These are phyloP conservation scores for Pseudomyrmex dendroicus DNA, from an alignment of 1,140 invertebrate species.

Conservation along the genomic window DNA sequence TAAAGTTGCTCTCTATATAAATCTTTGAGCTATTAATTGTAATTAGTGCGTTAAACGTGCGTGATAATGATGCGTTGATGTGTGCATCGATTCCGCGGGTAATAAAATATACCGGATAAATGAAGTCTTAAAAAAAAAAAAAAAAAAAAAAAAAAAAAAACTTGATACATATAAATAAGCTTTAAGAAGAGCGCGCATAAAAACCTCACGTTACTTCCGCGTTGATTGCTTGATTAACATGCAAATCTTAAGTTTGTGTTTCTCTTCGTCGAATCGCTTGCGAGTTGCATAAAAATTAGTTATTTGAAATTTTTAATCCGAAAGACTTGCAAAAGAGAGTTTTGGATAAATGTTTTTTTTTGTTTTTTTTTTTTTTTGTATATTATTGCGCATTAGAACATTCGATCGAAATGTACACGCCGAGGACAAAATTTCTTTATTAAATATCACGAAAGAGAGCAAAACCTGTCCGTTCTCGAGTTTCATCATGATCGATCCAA, in stretches of 20 bases:
- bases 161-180: slow-evolving; percentile 28
- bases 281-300: neutral
- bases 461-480: slow-evolving; percentile 21
- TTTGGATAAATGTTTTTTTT: no score
- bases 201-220: slow-evolving; percentile 5
- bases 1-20: neutral
- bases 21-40: slow-evolving; percentile 51
- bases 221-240: slow-evolving; percentile 26
- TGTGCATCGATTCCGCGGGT: slow-evolving; percentile 12
- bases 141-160: no score
- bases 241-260: neutral
- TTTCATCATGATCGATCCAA: slow-evolving; percentile 53
- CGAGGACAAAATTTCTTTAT: slow-evolving; percentile 5
- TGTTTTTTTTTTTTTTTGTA: no score
- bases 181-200: slow-evolving; percentile 29
- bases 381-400: neutral
- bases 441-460: slow-evolving; percentile 33
- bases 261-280: neutral
- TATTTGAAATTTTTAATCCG: neutral
- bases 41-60: slow-evolving; percentile 43
- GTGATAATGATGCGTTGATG: slow-evolving; percentile 6
- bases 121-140: neutral
- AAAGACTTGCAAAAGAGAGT: neutral
- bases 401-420: neutral
- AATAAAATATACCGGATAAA: slow-evolving; percentile 39